These are phyloP conservation scores for Lampris incognitus DNA, from an alignment of 2,113 vertebrate genomes.

Conservation along the genomic window DNA sequence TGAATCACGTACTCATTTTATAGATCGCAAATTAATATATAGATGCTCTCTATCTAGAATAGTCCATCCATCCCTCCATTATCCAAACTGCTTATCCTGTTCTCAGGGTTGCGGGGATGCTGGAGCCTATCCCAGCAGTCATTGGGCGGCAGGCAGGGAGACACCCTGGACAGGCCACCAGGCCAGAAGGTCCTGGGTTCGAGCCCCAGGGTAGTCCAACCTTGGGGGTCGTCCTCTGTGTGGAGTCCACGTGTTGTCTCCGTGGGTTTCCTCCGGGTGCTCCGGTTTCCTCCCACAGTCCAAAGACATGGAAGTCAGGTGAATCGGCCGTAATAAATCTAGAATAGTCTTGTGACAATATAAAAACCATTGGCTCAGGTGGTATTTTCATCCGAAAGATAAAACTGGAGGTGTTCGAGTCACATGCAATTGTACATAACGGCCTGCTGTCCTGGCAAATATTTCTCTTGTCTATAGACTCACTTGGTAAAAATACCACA, in stretches of 20 bases:
- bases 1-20: neutral
- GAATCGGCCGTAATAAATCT: neutral
- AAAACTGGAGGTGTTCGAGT: constrained; percentile 35
- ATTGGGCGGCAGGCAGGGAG: too few species aligned
- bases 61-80: neutral
- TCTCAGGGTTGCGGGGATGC: too few species aligned
- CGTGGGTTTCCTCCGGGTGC: too few species aligned
- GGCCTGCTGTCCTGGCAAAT: constrained; percentile 13
- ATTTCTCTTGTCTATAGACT: constrained; percentile 8
- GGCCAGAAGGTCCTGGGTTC: too few species aligned
- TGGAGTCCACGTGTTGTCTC: too few species aligned
- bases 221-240: too few species aligned
- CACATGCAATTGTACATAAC: constrained; percentile 26
- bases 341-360: neutral
- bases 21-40: neutral
- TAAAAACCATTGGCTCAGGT: constrained; percentile 21
- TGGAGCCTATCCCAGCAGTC: too few species aligned
- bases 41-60: neutral
- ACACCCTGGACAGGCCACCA: too few species aligned
- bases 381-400: constrained; percentile 46
- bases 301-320: too few species aligned
- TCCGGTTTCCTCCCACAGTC: too few species aligned
- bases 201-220: too few species aligned
- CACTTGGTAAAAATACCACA: constrained; percentile 41
- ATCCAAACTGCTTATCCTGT: too few species aligned